Evolutionary conservation across 2,888 invertebrate species (phyloP).

Genomic region (Thecocarcelia acutangulata): DNA sequence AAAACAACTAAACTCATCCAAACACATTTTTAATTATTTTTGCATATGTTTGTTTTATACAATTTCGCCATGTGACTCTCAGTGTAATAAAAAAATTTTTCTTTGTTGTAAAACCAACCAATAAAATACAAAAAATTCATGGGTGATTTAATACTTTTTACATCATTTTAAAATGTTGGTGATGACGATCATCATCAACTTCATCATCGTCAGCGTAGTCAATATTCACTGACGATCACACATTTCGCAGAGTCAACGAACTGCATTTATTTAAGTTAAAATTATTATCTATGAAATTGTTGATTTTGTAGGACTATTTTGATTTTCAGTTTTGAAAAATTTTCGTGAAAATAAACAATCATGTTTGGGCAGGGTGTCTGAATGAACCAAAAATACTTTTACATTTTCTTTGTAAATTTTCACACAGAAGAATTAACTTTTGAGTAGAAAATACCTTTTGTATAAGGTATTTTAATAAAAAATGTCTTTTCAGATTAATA

Average conservation of each 20-base stretch:
- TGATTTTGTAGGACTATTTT: conserved; percentile 32
- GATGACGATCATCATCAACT: conserved; percentile 11
- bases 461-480: too few relatives aligned
- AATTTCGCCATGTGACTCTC: conserved; percentile 3
- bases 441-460: too few relatives aligned
- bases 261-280: conserved; percentile 50
- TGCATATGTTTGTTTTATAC: background rate
- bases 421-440: too few relatives aligned
- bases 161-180: conserved; percentile 23
- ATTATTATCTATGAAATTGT: conserved; percentile 31
- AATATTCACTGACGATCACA: conserved; percentile 24
- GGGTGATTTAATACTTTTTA: conserved; percentile 47
- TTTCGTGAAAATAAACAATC: background rate
- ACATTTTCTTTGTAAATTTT: too few relatives aligned
- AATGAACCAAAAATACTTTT: background rate
- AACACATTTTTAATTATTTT: background rate
- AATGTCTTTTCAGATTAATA: too few relatives aligned
- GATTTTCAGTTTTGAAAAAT: background rate
- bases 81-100: background rate
- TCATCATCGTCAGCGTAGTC: background rate
- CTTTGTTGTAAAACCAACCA: conserved; percentile 7
- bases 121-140: conserved; percentile 7
- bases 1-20: background rate
- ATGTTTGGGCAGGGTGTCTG: conserved; percentile 18
- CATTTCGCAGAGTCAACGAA: conserved; percentile 60